Evolutionary conservation across 2,888 invertebrate species (phyloP).

Genomic region (Ceriagrion tenellum): DNA sequence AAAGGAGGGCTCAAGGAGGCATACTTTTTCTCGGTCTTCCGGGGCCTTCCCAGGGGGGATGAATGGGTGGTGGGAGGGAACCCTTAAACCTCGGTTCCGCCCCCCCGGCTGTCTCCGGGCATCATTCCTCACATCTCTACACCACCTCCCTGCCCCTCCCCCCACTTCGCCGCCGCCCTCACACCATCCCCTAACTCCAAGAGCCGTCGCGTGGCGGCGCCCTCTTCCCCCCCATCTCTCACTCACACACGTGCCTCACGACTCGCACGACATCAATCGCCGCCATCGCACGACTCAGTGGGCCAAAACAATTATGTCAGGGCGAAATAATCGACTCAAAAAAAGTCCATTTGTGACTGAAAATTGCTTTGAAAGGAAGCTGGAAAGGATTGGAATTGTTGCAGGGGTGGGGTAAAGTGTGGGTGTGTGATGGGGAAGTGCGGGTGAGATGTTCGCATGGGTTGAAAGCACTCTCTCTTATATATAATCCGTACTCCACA

Average conservation of each 20-base stretch:
- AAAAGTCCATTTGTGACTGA: slow-evolving; percentile 4
- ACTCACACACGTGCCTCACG: too few relatives aligned
- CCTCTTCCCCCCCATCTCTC: background rate
- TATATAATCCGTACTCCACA: too few relatives aligned
- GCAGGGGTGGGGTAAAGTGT: background rate
- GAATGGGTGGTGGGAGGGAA: background rate
- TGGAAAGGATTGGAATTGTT: background rate
- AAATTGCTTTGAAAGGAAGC: slow-evolving; percentile 25
- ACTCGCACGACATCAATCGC: background rate
- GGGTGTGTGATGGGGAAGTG: background rate
- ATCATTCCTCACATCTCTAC: background rate
- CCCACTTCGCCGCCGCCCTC: background rate
- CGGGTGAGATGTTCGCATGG: too few relatives aligned
- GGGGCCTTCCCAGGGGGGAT: background rate
- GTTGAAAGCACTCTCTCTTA: background rate
- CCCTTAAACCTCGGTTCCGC: background rate
- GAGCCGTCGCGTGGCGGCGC: background rate
- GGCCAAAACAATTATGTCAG: slow-evolving; percentile 42
- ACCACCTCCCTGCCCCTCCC: background rate
- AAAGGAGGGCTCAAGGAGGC: background rate
- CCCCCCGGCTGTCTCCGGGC: background rate
- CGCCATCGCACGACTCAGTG: slow-evolving; percentile 16
- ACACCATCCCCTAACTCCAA: background rate
- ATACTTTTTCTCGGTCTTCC: background rate
- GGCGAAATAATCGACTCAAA: slow-evolving; percentile 49